Evolutionary conservation across 2,888 invertebrate species (phyloP), one percentile per base, ranked within the genome.

Genomic region (Platynereis dumerilii): DNA sequence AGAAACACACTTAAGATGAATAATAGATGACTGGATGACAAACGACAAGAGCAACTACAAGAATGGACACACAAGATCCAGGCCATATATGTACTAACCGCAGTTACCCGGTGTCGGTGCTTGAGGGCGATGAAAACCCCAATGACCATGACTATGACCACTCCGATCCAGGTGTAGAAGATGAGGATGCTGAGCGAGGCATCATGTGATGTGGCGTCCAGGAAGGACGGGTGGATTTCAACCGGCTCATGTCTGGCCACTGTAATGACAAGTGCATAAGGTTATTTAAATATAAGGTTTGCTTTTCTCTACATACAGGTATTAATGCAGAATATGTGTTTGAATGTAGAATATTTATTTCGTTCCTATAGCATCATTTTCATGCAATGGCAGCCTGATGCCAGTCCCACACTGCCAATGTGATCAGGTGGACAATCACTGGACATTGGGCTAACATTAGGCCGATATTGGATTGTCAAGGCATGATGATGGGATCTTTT

Each of bases 141-240:
- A n/a, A 61, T 61, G 39, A 61, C 61, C 61, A 61, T 61, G 22
- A 61, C 55, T 10, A 39, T 61, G 27, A 61, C 61, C 52, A 61
- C 52, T 28, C 61, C 55, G 24, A 61, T 61, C 61, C 61, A 61
- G 22, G 54, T 61, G 55, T 61, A 61, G 55, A 61, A 61, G 54
- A 61, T 54, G 24, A 61, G 55, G 34, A 61, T 61, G 52, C 61
- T 61, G 22, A 61, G 61, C n/a, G 61, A 61, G 48, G 61, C 53
- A 34, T 61, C 61, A 34, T 61, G 61, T 2, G 61, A 61, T 12
- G 29, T 52, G 53, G 52, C 22, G 52, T 48, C 52, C 61, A 61
- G 39, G 54, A 61, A 61, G 1, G 61, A 52, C 24, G 48, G 61
- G 34, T 61, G 61, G 39, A 61, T 61, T 54, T 61, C 61, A 53